Evolutionary conservation across 2,888 invertebrate species (phyloP).

Genomic region (Cinara cedri): DNA sequence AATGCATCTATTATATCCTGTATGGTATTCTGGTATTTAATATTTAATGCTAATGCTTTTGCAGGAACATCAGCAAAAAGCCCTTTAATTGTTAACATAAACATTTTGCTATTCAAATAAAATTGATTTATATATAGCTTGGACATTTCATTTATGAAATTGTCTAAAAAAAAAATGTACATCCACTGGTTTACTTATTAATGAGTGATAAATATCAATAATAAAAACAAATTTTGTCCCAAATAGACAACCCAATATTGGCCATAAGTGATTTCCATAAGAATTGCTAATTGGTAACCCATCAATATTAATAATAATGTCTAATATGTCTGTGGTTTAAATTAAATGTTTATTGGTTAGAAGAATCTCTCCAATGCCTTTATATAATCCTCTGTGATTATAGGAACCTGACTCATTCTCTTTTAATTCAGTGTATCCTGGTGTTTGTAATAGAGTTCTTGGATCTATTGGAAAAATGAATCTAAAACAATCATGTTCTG

Average conservation of each 20-base stretch:
- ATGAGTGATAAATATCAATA: background rate
- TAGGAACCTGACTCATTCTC: background rate
- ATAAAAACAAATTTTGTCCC: background rate
- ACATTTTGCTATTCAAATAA: background rate
- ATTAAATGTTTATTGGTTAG: background rate
- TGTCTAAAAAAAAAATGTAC: constrained; percentile 5
- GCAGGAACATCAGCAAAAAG: constrained; percentile 1
- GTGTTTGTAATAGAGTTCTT: background rate
- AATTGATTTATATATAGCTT: background rate
- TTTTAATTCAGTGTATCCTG: constrained; percentile 7
- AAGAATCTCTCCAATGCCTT: background rate
- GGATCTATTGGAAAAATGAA: background rate
- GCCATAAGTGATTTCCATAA: background rate
- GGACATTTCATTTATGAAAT: background rate
- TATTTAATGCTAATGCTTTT: constrained; percentile 6
- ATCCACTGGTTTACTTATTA: background rate
- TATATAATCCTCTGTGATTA: background rate
- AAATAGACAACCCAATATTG: constrained; percentile 3
- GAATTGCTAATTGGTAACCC: constrained; percentile 9
- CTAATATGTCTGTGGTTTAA: background rate
- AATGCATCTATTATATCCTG: background rate
- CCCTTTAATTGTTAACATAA: background rate
- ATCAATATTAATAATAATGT: constrained; percentile 2
- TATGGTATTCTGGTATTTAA: background rate
- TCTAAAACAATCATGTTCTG: constrained; percentile 7